These are phyloP conservation scores for Trichopria drosophilae DNA, from an alignment of 2,888 invertebrate species.

Conservation along the genomic window DNA sequence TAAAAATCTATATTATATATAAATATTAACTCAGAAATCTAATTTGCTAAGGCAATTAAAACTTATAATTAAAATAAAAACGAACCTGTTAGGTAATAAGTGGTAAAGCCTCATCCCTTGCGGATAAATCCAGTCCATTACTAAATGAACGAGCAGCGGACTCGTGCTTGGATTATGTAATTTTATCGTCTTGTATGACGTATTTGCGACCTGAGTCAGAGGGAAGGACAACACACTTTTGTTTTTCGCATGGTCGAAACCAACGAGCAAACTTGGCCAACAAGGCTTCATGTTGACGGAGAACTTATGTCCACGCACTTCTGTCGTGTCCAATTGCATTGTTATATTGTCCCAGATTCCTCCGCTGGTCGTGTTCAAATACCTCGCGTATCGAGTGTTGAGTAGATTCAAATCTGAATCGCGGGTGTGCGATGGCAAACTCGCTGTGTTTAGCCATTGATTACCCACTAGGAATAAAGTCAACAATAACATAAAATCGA, in stretches of 20 bases:
- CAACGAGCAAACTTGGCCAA: conserved; percentile 66
- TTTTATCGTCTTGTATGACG: conserved; percentile 67
- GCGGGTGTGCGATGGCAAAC: conserved; percentile 67
- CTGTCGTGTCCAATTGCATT: conserved; percentile 75
- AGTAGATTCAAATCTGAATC: conserved; percentile 72
- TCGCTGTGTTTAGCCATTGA: conserved; percentile 70
- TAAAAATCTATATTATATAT: too few relatives aligned
- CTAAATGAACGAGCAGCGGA: conserved; percentile 72
- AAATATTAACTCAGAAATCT: neutral
- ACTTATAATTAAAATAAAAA: too few relatives aligned
- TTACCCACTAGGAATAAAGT: conserved; percentile 61
- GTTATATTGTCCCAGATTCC: conserved; percentile 69
- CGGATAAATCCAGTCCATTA: conserved; percentile 73
- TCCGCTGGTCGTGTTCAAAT: conserved; percentile 60
- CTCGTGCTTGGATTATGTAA: conserved; percentile 75
- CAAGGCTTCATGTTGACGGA: conserved; percentile 68
- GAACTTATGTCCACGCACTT: conserved; percentile 69
- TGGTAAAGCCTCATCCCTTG: conserved; percentile 63
- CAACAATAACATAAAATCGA: conserved; percentile 16
- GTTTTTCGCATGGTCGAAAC: conserved; percentile 49
- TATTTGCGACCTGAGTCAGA: conserved; percentile 74
- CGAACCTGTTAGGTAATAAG: conserved; percentile 59
- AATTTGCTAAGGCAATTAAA: neutral
- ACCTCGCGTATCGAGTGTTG: conserved; percentile 66
- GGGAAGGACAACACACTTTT: conserved; percentile 66